Conservation (phyloP, 2,797 vertebrate species). For the Dicrostonyx torquatus region DNA sequence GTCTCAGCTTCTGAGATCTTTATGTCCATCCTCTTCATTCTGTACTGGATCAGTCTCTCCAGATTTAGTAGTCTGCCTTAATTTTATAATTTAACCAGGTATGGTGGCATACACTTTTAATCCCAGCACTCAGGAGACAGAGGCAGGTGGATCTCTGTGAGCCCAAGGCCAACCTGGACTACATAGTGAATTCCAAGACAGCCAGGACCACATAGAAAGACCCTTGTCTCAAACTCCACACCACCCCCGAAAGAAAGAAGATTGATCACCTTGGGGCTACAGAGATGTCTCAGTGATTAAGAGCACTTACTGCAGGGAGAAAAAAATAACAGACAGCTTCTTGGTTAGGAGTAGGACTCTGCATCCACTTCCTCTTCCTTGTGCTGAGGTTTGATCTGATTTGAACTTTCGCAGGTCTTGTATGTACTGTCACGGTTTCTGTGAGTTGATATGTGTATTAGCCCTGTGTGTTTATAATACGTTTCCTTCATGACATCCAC, state of each 20-base stretch:
- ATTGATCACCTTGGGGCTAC: not conserved
- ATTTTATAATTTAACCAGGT: constrained; percentile 24
- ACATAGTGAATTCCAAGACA: not conserved
- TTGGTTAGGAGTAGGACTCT: not conserved
- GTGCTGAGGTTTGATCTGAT: not conserved
- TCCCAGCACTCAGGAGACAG: not conserved
- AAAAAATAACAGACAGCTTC: not conserved
- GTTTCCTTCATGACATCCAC: not conserved
- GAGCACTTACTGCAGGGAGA: no score
- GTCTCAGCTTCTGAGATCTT: not conserved
- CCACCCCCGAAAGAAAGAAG: not conserved
- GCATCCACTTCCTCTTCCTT: not conserved
- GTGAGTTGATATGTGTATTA: not conserved
- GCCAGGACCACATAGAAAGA: not conserved
- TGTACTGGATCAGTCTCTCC: not conserved
- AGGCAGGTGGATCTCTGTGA: not conserved
- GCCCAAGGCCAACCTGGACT: not conserved
- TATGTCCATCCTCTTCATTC: not conserved
- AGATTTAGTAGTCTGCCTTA: not conserved
- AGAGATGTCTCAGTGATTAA: not conserved
- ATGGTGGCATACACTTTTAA: not conserved
- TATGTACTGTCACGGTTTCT: not conserved
- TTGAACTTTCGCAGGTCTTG: not conserved
- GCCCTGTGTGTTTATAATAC: not conserved
- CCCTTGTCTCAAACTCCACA: not conserved